A percentile compares a stretch with the other conserved stretches of the same genome.
phyloP scores from a whole-genome alignment of 2,888 invertebrate species.

The Pilophorus perplexus region DNA sequence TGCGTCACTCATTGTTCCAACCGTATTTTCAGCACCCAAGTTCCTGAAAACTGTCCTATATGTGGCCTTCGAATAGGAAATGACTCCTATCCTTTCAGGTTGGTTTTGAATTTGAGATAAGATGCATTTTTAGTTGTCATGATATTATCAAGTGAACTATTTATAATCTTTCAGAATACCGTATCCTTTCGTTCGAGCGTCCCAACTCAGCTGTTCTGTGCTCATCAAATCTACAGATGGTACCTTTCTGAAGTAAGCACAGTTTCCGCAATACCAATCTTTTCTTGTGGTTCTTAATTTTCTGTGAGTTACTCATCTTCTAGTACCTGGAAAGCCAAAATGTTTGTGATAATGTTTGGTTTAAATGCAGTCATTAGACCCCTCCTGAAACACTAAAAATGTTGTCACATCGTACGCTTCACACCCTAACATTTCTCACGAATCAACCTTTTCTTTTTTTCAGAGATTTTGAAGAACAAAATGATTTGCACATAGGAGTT shows the following conservation, averaged over 20 bases:
- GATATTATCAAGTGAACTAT: background rate
- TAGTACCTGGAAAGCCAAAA: too few species aligned
- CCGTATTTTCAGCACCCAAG: conserved; percentile 73
- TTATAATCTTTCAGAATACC: conserved; percentile 63
- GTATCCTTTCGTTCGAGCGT: conserved; percentile 81
- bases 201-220: conserved; percentile 74
- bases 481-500: conserved; percentile 86
- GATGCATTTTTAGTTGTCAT: too few species aligned
- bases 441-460: too few species aligned
- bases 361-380: too few species aligned
- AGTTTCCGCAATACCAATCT: too few species aligned
- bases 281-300: too few species aligned
- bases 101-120: too few species aligned
- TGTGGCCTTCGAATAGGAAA: conserved; percentile 79
- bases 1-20: conserved; percentile 88
- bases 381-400: too few species aligned
- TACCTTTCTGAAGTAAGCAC: conserved; percentile 81
- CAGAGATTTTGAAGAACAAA: conserved; percentile 77
- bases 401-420: too few species aligned
- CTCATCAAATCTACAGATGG: conserved; percentile 85
- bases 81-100: conserved; percentile 1
- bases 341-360: too few species aligned
- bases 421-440: too few species aligned
- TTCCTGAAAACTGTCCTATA: conserved; percentile 75
- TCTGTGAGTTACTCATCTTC: too few species aligned